A percentile compares a stretch with the other conserved stretches of the same genome.
These are phyloP conservation scores for Miltochrista miniata DNA, from an alignment of 2,888 invertebrate genomes.

Conservation along the genomic window DNA sequence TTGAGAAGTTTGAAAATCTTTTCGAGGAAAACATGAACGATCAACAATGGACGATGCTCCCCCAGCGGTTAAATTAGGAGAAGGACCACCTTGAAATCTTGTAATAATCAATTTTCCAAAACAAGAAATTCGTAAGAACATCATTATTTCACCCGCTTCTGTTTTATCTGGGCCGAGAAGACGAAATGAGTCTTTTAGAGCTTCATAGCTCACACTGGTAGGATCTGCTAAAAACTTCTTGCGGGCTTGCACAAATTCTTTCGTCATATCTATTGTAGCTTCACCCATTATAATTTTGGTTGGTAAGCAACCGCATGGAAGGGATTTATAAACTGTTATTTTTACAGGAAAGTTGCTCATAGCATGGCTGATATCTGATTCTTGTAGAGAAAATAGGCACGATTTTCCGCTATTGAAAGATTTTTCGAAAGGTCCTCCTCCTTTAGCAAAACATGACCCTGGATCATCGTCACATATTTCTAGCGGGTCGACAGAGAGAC, in stretches of 20 bases:
- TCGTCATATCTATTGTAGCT: slow-evolving; percentile 83
- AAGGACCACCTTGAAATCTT: slow-evolving; percentile 81
- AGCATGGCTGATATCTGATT: slow-evolving; percentile 77
- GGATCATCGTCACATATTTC: slow-evolving; percentile 85
- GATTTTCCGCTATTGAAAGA: slow-evolving; percentile 86
- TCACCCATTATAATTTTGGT: slow-evolving; percentile 85
- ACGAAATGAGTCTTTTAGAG: slow-evolving; percentile 84
- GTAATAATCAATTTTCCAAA: slow-evolving; percentile 87
- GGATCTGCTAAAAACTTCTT: slow-evolving; percentile 75
- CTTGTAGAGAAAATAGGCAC: slow-evolving; percentile 86
- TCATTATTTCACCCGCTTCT: slow-evolving; percentile 82
- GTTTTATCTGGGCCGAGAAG: slow-evolving; percentile 76
- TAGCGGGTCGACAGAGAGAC: slow-evolving; percentile 82
- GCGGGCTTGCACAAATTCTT: slow-evolving; percentile 84
- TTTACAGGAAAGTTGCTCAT: slow-evolving; percentile 82
- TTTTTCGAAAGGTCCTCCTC: slow-evolving; percentile 69
- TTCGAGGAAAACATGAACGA: slow-evolving; percentile 64
- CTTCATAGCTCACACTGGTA: slow-evolving; percentile 77
- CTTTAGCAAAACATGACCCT: slow-evolving; percentile 60
- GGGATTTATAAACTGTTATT: slow-evolving; percentile 83
- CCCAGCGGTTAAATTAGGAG: slow-evolving; percentile 51
- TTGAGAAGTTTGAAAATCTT: slow-evolving; percentile 53
- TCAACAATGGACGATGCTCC: slow-evolving; percentile 51
- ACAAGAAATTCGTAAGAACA: slow-evolving; percentile 86
- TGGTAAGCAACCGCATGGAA: slow-evolving; percentile 85